These are phyloP conservation scores for Ceyx cyanopectus DNA, from an alignment of 2,113 vertebrate species.

Conservation along the genomic window DNA sequence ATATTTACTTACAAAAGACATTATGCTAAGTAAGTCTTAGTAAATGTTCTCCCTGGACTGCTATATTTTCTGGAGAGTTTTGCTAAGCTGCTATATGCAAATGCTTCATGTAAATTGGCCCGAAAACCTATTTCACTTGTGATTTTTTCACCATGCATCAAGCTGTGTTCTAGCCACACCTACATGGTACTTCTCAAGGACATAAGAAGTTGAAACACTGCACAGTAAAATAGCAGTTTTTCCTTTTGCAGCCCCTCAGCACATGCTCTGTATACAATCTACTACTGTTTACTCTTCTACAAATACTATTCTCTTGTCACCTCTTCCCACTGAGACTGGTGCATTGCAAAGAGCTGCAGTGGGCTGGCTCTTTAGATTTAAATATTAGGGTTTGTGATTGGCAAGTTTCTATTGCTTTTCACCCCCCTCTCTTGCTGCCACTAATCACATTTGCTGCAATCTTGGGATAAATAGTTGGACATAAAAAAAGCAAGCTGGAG, in stretches of 20 bases:
- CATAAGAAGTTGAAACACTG: not conserved
- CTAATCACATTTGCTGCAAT: not conserved
- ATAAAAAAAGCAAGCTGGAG: not conserved
- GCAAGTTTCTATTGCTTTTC: not conserved
- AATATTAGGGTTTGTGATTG: not conserved
- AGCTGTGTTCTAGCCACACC: not conserved
- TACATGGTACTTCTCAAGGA: not conserved
- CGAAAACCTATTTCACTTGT: not conserved
- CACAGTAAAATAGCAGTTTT: not conserved
- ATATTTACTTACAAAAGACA: slow-evolving; percentile 58
- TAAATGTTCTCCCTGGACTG: slow-evolving; percentile 44
- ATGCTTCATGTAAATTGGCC: not conserved
- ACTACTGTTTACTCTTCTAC: not conserved
- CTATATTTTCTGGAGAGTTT: slow-evolving; percentile 13
- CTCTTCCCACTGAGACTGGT: not conserved
- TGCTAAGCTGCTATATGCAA: not conserved
- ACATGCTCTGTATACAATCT: not conserved
- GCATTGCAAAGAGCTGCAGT: not conserved
- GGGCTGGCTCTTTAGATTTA: not conserved
- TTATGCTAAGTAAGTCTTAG: slow-evolving; percentile 55
- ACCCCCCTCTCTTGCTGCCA: not conserved
- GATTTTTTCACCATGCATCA: not conserved
- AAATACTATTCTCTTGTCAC: not conserved
- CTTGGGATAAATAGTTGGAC: not conserved
- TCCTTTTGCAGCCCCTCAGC: not conserved